Percentiles rank a stretch among this genome's conserved stretches.
Evolutionary conservation across 2,113 vertebrate genomes (phyloP).

Genomic region (Zingel zingel): DNA sequence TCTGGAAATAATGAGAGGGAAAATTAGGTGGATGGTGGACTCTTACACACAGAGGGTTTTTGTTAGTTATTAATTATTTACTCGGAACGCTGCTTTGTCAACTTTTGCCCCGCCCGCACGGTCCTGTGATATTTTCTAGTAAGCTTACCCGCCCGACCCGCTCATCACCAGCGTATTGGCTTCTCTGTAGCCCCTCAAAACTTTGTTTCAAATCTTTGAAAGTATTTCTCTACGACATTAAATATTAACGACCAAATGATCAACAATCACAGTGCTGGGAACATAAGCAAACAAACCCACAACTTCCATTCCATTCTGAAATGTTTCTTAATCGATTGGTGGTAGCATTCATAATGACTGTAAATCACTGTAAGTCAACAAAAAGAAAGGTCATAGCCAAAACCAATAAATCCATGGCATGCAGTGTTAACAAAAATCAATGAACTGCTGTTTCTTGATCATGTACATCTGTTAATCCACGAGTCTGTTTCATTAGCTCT

Average conservation of each 20-base stretch:
- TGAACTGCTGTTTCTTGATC: conserved; percentile 4
- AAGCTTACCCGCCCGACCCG: too few species aligned
- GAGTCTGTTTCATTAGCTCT: not conserved
- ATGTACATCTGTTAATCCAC: not conserved
- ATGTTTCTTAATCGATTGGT: too few species aligned
- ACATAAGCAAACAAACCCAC: too few species aligned
- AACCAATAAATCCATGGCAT: not conserved
- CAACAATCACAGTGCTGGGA: not conserved
- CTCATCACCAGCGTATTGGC: too few species aligned
- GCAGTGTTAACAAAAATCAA: not conserved
- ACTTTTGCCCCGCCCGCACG: too few species aligned
- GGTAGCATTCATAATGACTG: not conserved
- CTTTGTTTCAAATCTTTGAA: not conserved
- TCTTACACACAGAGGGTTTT: too few species aligned
- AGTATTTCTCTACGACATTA: not conserved
- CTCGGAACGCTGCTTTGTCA: too few species aligned
- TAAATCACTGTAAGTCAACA: conserved; percentile 14
- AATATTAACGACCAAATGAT: not conserved
- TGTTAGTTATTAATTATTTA: too few species aligned
- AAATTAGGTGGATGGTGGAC: too few species aligned
- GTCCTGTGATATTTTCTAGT: too few species aligned
- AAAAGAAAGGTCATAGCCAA: not conserved
- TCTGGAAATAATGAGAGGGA: not conserved
- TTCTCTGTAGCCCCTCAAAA: not conserved
- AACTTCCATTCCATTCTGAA: too few species aligned